A percentile compares a stretch with the other conserved stretches of the same genome.
Conservation (phyloP, 2,797 vertebrate species). For the Calcarius lapponicus region DNA sequence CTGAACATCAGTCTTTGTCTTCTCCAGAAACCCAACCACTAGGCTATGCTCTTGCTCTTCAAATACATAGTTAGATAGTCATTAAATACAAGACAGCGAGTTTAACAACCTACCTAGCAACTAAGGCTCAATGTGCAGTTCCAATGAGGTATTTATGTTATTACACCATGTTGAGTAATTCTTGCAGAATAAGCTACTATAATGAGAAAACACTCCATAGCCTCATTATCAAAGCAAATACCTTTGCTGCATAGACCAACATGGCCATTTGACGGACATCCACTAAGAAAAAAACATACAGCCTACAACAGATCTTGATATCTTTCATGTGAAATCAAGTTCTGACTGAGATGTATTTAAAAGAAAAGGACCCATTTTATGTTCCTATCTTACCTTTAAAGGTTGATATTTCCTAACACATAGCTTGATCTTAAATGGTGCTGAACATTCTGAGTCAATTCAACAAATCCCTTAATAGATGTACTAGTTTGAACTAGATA, state of each 20-base stretch:
- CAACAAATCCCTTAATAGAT: background rate
- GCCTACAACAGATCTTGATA: background rate
- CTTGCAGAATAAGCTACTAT: background rate
- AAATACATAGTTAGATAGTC: background rate
- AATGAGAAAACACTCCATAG: background rate
- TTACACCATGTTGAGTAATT: background rate
- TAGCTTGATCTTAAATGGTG: background rate
- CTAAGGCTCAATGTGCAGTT: background rate
- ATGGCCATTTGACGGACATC: background rate
- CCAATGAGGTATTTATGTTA: background rate
- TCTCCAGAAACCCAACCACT: constrained; percentile 12
- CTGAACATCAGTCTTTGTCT: background rate
- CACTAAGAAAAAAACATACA: background rate
- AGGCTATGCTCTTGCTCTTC: constrained; percentile 53
- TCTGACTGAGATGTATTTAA: background rate
- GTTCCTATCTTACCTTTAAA: background rate
- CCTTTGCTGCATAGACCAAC: background rate
- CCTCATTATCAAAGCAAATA: background rate
- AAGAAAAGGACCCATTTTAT: background rate
- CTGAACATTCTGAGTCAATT: background rate
- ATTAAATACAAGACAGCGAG: background rate
- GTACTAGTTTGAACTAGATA: background rate
- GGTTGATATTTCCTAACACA: rapidly evolving
- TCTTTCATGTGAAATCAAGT: background rate
- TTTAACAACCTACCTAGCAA: background rate